Base-by-base conservation (phyloP, 2,113 vertebrate genomes). In the Poecile atricapillus region DNA sequence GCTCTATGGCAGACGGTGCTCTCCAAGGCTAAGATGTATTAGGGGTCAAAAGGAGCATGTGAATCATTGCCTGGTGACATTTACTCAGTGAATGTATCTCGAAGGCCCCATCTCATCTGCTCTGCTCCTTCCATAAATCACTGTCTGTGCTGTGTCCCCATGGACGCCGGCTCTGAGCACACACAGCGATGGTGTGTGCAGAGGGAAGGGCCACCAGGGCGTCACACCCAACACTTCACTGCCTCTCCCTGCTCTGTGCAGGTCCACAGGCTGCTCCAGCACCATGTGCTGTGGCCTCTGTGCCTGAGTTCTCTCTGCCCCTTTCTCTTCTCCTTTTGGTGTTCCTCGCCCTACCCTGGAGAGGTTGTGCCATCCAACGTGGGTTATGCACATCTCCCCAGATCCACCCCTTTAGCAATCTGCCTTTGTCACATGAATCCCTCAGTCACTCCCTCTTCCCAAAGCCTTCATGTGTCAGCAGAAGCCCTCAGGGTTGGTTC, bases 131-230 rank as follows among this genome's bases (percentile, higher is more conserved):
- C 88, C 71, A 87, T 92, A 88, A 93, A 84, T 94, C 94, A 93
- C 87, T 81, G 94, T 67, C 79, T 2, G 0, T n/a, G 83, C 56
- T 11, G 52, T 1, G 3, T 83, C 79, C 83, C 76, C 43, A 23
- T 0, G 4, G 76, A 56, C 31, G 24, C 30, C 31, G 12, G 43
- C 58, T 83, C 74, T 67, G 87, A 90, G 80, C 35, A 52, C 70
- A 37, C 44, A 9, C 0, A 5, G 83, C 46, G 16, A 55, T 58
- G 0, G 0, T 2, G 37, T 0, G 1, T 0, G 3, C 70, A 0
- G 2, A 63, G 39, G 24, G 33, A 80, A 67, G 41, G 52, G 35
- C 22, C 71, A 73, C 13, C 53, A 31, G 0, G 0, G 77, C 31
- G 44, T 28, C 73, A 41, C 49, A 37, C 4, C n/a, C 1, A 1